These are phyloP conservation scores for Poeciliopsis gracilis DNA, from an alignment of 2,797 vertebrate genomes.

Conservation along the genomic window DNA sequence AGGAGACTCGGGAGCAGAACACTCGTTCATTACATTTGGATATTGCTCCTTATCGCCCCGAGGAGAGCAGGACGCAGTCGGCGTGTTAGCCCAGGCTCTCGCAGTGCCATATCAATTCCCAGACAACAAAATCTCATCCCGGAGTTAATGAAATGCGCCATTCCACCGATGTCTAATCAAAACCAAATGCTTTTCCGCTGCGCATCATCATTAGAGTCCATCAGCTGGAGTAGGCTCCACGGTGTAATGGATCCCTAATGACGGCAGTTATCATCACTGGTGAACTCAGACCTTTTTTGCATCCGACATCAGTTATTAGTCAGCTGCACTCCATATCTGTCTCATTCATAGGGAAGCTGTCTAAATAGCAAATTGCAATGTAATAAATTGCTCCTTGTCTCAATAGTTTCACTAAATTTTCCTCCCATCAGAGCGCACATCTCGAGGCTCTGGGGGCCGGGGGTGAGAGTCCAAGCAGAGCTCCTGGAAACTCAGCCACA, in stretches of 20 bases:
- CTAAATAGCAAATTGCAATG: conserved; percentile 49
- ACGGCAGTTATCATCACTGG: conserved; percentile 63
- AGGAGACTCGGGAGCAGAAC: conserved; percentile 22
- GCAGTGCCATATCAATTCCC: conserved; percentile 50
- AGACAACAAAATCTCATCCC: conserved; percentile 68
- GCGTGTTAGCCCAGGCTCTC: conserved; percentile 30
- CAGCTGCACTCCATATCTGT: conserved; percentile 53
- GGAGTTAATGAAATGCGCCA: conserved; percentile 74
- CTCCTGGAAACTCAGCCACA: conserved; percentile 35
- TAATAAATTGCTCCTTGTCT: conserved; percentile 61
- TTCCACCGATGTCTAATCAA: conserved; percentile 74
- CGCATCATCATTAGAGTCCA: conserved; percentile 63
- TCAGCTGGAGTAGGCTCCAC: conserved; percentile 61
- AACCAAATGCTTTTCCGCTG: conserved; percentile 70
- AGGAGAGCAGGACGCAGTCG: conserved; percentile 26
- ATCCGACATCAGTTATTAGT: conserved; percentile 59
- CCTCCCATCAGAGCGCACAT: conserved; percentile 48
- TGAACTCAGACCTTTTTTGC: conserved; percentile 66
- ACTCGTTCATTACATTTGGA: conserved; percentile 57
- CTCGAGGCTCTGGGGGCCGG: conserved; percentile 27
- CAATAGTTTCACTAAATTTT: conserved; percentile 56
- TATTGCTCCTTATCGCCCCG: conserved; percentile 43
- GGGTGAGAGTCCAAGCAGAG: conserved; percentile 11
- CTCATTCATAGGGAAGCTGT: conserved; percentile 53
- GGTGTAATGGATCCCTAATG: conserved; percentile 72